phyloP scores from a whole-genome alignment of 1,140 invertebrate species.

The Lepidurus arcticus region DNA sequence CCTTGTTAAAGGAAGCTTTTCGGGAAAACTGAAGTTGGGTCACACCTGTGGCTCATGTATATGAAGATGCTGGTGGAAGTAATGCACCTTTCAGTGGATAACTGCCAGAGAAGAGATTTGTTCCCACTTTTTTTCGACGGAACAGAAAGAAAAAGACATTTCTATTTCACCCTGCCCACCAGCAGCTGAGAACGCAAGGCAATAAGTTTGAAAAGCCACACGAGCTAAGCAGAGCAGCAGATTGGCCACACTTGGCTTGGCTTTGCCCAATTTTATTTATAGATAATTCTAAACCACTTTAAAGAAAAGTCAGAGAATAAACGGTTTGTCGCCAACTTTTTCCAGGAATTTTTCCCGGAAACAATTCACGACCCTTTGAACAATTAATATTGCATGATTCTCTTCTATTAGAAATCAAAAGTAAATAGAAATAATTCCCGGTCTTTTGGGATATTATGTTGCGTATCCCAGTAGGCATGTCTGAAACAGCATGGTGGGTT shows the following conservation, averaged over 20 bases:
- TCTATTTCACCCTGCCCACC: background rate
- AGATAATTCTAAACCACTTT: background rate
- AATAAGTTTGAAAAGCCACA: background rate
- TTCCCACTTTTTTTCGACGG: background rate
- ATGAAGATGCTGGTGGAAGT: background rate
- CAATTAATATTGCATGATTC: too few relatives aligned
- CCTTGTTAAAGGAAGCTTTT: background rate
- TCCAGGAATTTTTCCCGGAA: too few relatives aligned
- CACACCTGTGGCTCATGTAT: background rate
- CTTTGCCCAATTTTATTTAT: background rate
- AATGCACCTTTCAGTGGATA: background rate
- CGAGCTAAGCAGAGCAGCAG: too few relatives aligned
- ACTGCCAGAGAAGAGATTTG: background rate
- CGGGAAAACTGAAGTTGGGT: background rate
- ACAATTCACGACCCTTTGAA: too few relatives aligned
- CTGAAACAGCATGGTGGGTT: too few relatives aligned
- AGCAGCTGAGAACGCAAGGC: background rate
- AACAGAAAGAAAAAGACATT: background rate
- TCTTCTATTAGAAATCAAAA: too few relatives aligned
- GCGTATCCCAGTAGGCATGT: too few relatives aligned
- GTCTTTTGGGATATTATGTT: too few relatives aligned
- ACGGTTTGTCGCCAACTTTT: too few relatives aligned
- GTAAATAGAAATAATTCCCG: too few relatives aligned
- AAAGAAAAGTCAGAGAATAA: background rate
- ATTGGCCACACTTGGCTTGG: background rate